Base-by-base conservation (phyloP, 2,797 vertebrate species). In the Alectoris magna region DNA sequence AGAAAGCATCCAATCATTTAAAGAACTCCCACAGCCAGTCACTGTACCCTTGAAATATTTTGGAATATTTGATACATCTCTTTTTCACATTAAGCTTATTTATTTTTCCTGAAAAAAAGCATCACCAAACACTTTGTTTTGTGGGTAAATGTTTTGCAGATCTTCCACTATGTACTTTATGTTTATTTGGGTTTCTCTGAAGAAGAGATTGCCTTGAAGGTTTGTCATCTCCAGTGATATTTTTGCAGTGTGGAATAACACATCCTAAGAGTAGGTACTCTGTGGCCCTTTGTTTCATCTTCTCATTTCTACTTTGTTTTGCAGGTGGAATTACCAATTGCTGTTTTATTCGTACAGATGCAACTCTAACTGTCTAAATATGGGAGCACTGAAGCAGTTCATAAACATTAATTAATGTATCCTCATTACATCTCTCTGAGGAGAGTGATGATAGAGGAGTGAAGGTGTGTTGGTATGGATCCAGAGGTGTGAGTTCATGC, bases 391-490 rank as follows among this genome's bases (percentile, higher is more conserved):
- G 85, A 90, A 94, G 77, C 83, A 88, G 73, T 93, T 95, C 75
- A 93, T 89, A 95, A 96, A 91, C 88, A 75, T 92, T 93, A 95
- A 96, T 96, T 95, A 95, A 91, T 84, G 88, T 27, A 80, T 78
- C 66, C 84, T 87, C 87, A 89, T 91, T 91, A 83, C 29, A 85
- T 71, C 7, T 59, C 91, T 93, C 75, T 10, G 43, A 89, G 87
- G 87, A 92, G 58, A 85, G 29, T 26, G 76, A 89, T 92, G 95
- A 88, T 69, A 87, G 84, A 95, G 63, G 9, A 7, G 38, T 58
- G 91, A 87, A 87, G 66, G 89, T 83, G 43, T 75, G 84, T 87
- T 94, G 92, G 79, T 94, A 81, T 72, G 67, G 63, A 84, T 94
- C 84, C 95, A 92, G 82, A 81, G 92, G 79, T 93, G 75, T 62